Conservation (phyloP, 2,888 invertebrate species). For the Drymonia ruficornis region DNA sequence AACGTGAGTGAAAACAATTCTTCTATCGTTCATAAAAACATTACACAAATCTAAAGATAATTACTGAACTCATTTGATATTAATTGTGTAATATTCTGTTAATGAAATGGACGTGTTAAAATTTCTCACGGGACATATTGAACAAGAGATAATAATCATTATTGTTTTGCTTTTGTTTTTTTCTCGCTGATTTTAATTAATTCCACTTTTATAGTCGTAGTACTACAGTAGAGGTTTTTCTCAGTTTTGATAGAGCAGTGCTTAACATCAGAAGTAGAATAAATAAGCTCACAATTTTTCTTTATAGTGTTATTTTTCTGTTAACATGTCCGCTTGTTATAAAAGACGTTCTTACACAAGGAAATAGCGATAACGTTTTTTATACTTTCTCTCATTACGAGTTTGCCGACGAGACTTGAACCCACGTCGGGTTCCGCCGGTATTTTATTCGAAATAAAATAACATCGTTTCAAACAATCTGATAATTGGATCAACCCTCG, state of each 20-base stretch:
- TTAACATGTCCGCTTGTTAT: background rate
- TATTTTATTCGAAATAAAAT: slow-evolving; percentile 10
- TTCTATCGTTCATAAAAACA: slow-evolving; percentile 26
- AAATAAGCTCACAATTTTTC: background rate
- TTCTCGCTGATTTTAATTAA: no score
- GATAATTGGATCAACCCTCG: slow-evolving; percentile 10
- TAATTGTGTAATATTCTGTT: slow-evolving; percentile 15
- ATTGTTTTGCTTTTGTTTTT: no score
- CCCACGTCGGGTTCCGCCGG: background rate
- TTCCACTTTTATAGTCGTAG: no score
- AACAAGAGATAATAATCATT: background rate
- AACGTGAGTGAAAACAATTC: slow-evolving; percentile 20
- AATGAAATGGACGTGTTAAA: background rate
- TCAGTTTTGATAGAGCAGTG: no score
- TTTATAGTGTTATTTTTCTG: background rate
- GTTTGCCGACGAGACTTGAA: background rate
- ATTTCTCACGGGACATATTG: background rate
- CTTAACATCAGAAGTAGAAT: no score
- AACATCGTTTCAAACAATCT: slow-evolving; percentile 8
- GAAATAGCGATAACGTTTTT: background rate
- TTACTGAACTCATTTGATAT: slow-evolving; percentile 23
- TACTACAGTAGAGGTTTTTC: no score
- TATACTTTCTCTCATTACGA: background rate
- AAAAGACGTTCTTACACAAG: background rate
- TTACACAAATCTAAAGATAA: slow-evolving; percentile 16